These are phyloP conservation scores for Sympetrum striolatum DNA, from an alignment of 2,888 invertebrate genomes.

Conservation along the genomic window DNA sequence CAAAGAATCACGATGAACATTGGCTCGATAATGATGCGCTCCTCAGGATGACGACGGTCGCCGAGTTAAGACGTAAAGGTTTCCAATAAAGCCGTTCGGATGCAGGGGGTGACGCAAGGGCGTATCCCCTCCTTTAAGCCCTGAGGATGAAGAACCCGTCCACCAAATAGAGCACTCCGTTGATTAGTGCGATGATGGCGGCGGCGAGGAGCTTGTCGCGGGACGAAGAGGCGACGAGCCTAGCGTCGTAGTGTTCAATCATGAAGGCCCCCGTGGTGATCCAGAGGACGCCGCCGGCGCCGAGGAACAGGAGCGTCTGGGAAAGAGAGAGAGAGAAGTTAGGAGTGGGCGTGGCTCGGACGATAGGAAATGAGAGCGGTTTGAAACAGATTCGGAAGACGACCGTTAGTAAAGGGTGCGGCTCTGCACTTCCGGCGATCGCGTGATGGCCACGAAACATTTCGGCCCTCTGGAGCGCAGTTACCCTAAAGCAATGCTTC, in stretches of 20 bases:
- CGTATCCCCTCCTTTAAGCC: not conserved
- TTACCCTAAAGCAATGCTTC: no score
- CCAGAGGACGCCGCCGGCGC: constrained; percentile 22
- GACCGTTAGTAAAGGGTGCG: not conserved
- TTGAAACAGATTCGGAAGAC: not conserved
- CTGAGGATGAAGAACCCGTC: constrained; percentile 32
- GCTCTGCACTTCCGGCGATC: not conserved
- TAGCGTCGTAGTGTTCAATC: constrained; percentile 27
- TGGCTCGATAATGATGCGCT: no score
- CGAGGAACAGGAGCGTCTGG: constrained; percentile 23
- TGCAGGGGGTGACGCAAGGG: not conserved
- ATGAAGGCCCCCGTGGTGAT: constrained; percentile 44
- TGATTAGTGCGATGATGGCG: constrained; percentile 25
- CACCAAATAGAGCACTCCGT: constrained; percentile 6
- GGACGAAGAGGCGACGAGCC: not conserved
- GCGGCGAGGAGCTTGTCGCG: constrained; percentile 8
- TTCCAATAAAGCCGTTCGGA: not conserved
- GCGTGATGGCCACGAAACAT: no score
- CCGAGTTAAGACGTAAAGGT: not conserved
- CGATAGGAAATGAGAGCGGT: not conserved
- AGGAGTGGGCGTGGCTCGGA: not conserved
- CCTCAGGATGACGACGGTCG: not conserved
- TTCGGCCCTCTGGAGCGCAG: not conserved
- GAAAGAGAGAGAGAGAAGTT: not conserved
- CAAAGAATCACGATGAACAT: no score